Conservation (phyloP, 2,888 invertebrate genomes). For the Lycophotia porphyrea region DNA sequence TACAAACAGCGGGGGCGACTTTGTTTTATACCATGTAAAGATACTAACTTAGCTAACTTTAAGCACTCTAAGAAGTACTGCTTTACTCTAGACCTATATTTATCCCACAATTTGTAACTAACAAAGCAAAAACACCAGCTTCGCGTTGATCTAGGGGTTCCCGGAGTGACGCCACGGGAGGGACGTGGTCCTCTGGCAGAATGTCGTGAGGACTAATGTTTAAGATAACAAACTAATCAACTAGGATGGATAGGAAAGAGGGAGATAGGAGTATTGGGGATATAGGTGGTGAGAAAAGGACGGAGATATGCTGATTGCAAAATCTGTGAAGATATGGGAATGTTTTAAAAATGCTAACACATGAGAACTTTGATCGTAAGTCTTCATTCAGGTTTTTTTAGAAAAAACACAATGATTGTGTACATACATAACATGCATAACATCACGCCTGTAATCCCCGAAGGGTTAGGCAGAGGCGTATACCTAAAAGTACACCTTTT, state of each 20-base stretch:
- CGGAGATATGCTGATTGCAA: background rate
- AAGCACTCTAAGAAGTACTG: too few relatives aligned
- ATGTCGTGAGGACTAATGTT: constrained; percentile 43
- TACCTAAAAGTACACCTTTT: too few relatives aligned
- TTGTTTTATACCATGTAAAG: too few relatives aligned
- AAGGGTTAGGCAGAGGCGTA: background rate
- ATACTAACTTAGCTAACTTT: too few relatives aligned
- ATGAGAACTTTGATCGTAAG: background rate
- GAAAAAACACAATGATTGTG: background rate
- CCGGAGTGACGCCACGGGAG: constrained; percentile 51
- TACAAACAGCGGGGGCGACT: too few relatives aligned
- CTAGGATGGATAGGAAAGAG: background rate
- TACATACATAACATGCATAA: background rate
- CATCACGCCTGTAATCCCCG: background rate
- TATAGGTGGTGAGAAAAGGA: background rate
- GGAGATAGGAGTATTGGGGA: background rate
- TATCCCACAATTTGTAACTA: constrained; percentile 43
- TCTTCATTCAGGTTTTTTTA: too few relatives aligned
- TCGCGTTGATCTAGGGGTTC: constrained; percentile 34
- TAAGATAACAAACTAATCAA: constrained; percentile 58
- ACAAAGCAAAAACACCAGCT: constrained; percentile 46
- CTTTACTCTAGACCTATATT: background rate
- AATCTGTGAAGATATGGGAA: background rate
- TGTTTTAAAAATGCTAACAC: background rate
- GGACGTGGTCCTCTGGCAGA: constrained; percentile 27